These are phyloP conservation scores for Mechanitis messenoides DNA, from an alignment of 2,888 invertebrate species.

Conservation along the genomic window DNA sequence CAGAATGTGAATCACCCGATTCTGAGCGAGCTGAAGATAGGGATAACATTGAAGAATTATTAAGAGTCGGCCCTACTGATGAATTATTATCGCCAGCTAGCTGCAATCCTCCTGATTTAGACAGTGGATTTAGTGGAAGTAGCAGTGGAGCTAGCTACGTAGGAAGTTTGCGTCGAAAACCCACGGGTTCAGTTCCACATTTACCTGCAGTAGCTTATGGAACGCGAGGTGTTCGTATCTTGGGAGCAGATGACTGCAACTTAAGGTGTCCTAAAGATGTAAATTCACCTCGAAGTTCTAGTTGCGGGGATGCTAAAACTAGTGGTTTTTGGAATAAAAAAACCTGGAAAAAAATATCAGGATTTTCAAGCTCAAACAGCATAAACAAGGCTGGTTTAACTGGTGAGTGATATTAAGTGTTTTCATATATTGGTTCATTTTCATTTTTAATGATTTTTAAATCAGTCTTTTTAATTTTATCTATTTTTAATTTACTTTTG, in stretches of 20 bases:
- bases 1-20: conserved; percentile 80
- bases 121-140: conserved; percentile 90
- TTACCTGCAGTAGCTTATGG: conserved; percentile 73
- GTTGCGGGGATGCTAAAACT: conserved; percentile 68
- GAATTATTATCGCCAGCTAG: conserved; percentile 83
- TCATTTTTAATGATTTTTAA: conserved; percentile 1
- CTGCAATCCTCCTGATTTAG: conserved; percentile 81
- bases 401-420: conserved; percentile 73
- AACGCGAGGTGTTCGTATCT: conserved; percentile 67
- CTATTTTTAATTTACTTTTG: conserved; percentile 11
- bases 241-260: conserved; percentile 64
- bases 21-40: conserved; percentile 79
- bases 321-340: conserved; percentile 84
- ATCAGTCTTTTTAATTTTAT: conserved; percentile 11
- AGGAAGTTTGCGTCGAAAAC: conserved; percentile 80
- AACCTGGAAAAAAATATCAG: conserved; percentile 86
- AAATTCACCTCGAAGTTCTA: conserved; percentile 66
- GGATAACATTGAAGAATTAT: conserved; percentile 80
- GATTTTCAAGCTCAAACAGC: conserved; percentile 83
- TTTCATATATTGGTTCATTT: conserved; percentile 9
- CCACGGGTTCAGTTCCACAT: conserved; percentile 70
- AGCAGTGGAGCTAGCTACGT: conserved; percentile 89
- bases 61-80: conserved; percentile 83
- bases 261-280: conserved; percentile 61
- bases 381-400: conserved; percentile 80